Percentiles rank a stretch among this genome's conserved stretches.
Evolutionary conservation across 1,140 invertebrate species (phyloP).

Genomic region (Diorhabda carinulata): DNA sequence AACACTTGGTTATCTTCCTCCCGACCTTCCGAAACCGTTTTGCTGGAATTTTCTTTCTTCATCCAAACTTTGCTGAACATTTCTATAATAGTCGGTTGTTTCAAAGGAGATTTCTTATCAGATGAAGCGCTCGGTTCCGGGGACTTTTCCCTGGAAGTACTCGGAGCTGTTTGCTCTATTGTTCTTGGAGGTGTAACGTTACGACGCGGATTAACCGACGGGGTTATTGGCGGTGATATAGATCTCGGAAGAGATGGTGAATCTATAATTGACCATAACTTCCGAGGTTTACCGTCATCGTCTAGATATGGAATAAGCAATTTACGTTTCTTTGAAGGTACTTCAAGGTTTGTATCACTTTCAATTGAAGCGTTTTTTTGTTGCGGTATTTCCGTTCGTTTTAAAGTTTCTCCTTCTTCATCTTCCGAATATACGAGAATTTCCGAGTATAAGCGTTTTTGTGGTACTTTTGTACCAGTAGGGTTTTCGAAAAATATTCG

Average conservation of each 20-base stretch:
- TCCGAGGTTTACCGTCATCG: neutral
- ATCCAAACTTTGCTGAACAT: slow-evolving; percentile 16
- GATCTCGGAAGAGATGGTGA: neutral
- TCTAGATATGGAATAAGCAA: neutral
- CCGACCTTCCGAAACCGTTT: neutral
- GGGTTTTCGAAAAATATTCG: neutral
- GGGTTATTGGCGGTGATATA: neutral
- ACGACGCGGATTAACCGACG: neutral
- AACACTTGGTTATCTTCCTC: neutral
- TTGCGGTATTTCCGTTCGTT: neutral
- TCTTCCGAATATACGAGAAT: neutral
- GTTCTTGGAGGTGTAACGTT: neutral
- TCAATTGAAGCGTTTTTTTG: neutral
- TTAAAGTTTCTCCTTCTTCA: neutral
- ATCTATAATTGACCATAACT: neutral
- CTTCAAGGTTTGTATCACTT: neutral
- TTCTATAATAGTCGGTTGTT: slow-evolving; percentile 17
- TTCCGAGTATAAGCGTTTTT: neutral
- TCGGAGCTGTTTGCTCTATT: neutral
- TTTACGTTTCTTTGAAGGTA: neutral
- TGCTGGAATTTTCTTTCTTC: slow-evolving; percentile 4
- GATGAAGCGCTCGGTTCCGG: neutral
- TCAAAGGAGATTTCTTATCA: slow-evolving; percentile 7
- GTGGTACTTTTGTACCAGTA: neutral
- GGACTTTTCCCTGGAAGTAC: neutral